Conservation (phyloP, 35 echinoderm and acorn worm species). For the Amphiura filiformis region DNA sequence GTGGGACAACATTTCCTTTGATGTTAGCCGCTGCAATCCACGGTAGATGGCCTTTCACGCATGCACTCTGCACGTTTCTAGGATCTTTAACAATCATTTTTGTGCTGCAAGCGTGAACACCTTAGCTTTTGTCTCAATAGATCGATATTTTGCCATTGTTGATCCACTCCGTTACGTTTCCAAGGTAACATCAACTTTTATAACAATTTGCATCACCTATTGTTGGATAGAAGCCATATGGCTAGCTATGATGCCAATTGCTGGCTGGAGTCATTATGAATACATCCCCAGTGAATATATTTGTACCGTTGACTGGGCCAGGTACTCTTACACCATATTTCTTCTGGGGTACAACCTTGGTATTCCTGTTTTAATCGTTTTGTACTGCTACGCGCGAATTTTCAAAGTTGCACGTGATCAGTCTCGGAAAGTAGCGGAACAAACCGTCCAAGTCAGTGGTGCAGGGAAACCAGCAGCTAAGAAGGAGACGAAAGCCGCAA, state of each 20-base stretch:
- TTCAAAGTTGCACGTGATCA: slow-evolving; percentile 26
- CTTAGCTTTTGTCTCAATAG: slow-evolving; percentile 16
- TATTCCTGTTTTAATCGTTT: slow-evolving; percentile 9
- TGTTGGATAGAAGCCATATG: slow-evolving; percentile 27
- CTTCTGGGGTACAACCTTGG: slow-evolving; percentile 1
- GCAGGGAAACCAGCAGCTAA: neutral
- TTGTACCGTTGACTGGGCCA: slow-evolving; percentile 20
- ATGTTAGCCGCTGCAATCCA: slow-evolving; percentile 12
- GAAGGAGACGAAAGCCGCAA: slow-evolving; percentile 21
- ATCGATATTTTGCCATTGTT: slow-evolving; percentile 46
- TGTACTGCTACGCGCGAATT: slow-evolving; percentile 12
- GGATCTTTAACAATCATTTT: slow-evolving; percentile 18
- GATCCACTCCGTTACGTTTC: slow-evolving; percentile 23
- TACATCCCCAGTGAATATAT: slow-evolving; percentile 31
- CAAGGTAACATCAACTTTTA: neutral
- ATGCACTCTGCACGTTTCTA: slow-evolving; percentile 21
- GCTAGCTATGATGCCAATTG: slow-evolving; percentile 14
- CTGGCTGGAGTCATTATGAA: slow-evolving; percentile 25
- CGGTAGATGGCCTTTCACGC: neutral
- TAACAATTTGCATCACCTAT: slow-evolving; percentile 8
- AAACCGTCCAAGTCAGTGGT: neutral
- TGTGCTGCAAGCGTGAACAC: slow-evolving; percentile 35
- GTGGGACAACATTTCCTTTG: slow-evolving; percentile 5
- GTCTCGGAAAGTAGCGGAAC: neutral
- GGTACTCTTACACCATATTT: slow-evolving; percentile 20